Evolutionary conservation across 2,888 invertebrate genomes (phyloP).

Genomic region (Chesias legatella): DNA sequence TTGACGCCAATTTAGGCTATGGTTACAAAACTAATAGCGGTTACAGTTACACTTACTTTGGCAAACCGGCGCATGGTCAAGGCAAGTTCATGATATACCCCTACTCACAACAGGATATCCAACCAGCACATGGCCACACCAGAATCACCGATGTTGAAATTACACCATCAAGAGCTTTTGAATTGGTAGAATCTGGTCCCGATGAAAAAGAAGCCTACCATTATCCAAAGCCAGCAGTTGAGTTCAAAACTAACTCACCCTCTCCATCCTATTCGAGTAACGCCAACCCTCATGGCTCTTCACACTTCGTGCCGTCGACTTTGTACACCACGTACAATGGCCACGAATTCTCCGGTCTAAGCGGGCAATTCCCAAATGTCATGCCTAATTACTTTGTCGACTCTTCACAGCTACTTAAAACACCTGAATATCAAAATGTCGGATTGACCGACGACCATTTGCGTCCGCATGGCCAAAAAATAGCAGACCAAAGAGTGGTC

Average conservation of each 20-base stretch:
- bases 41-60: slow-evolving; percentile 73
- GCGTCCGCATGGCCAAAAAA: slow-evolving; percentile 53
- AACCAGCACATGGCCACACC: slow-evolving; percentile 46
- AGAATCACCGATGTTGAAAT: slow-evolving; percentile 72
- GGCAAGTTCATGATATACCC: slow-evolving; percentile 84
- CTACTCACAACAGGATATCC: slow-evolving; percentile 84
- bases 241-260: slow-evolving; percentile 48
- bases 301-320: slow-evolving; percentile 46
- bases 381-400: slow-evolving; percentile 73
- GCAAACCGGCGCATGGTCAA: slow-evolving; percentile 64
- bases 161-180: slow-evolving; percentile 80
- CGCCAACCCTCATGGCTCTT: slow-evolving; percentile 22
- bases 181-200: slow-evolving; percentile 53
- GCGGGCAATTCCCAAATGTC: slow-evolving; percentile 68
- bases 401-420: slow-evolving; percentile 62
- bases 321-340: slow-evolving; percentile 74
- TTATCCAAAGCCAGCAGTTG: slow-evolving; percentile 52
- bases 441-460: slow-evolving; percentile 73
- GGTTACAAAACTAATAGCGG: slow-evolving; percentile 80
- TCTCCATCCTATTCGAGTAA: slow-evolving; percentile 37
- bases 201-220: slow-evolving; percentile 56
- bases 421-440: slow-evolving; percentile 72
- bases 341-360: slow-evolving; percentile 64
- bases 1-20: slow-evolving; percentile 86
- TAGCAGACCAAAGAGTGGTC: slow-evolving; percentile 64